A percentile compares a stretch with the other conserved stretches of the same genome.
Evolutionary conservation across 2,888 invertebrate species (phyloP).

Genomic region (Zygogramma bicolorata): DNA sequence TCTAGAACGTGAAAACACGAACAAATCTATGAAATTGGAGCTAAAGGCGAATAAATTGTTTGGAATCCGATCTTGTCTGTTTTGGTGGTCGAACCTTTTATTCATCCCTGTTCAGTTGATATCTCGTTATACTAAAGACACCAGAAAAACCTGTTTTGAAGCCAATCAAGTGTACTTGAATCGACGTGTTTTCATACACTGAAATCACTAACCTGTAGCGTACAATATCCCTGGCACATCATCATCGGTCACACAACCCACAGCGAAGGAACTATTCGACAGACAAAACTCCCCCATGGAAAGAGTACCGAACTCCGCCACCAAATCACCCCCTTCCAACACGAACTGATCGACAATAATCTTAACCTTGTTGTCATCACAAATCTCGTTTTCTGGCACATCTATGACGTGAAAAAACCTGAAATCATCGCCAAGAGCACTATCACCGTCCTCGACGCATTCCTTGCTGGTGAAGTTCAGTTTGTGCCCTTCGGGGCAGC

Average conservation of each 20-base stretch:
- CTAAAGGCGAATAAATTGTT: too few relatives aligned
- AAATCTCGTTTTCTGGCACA: conserved; percentile 45
- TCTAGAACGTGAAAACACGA: too few relatives aligned
- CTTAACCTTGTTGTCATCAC: conserved; percentile 34
- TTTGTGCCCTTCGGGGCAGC: conserved; percentile 42
- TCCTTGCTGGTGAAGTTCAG: conserved; percentile 38
- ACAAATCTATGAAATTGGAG: too few relatives aligned
- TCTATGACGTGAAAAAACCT: conserved; percentile 40
- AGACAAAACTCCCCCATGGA: conserved; percentile 43
- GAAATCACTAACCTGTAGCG: conserved; percentile 37
- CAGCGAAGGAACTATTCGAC: conserved; percentile 24
- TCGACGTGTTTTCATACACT: too few relatives aligned
- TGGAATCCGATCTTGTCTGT: too few relatives aligned
- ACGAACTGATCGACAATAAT: conserved; percentile 29
- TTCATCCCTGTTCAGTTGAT: too few relatives aligned
- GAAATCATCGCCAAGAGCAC: conserved; percentile 23
- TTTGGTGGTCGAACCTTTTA: too few relatives aligned
- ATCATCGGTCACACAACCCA: conserved; percentile 39
- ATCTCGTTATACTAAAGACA: too few relatives aligned
- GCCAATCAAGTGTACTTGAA: too few relatives aligned
- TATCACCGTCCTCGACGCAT: conserved; percentile 32
- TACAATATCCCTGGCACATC: conserved; percentile 15
- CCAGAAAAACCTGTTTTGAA: too few relatives aligned
- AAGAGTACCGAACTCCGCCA: conserved; percentile 36
- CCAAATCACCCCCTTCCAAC: conserved; percentile 34